A percentile compares a stretch with the other conserved stretches of the same genome.
These are phyloP conservation scores for Furcifer pardalis DNA, from an alignment of 2,797 vertebrate species.

Conservation along the genomic window DNA sequence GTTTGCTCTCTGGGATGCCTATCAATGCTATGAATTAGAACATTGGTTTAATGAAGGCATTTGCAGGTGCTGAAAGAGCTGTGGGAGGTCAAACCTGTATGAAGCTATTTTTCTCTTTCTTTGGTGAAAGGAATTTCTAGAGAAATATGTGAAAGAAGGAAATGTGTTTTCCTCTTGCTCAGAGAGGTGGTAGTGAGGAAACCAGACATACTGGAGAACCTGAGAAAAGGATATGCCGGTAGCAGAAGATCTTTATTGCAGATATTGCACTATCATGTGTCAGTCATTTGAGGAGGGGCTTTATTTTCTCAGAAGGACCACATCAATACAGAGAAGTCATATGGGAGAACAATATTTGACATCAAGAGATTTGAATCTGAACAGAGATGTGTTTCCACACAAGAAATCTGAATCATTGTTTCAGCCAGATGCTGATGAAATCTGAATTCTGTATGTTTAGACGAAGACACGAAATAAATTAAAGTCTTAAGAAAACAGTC, in stretches of 20 bases:
- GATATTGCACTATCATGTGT: not conserved
- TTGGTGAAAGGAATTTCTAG: not conserved
- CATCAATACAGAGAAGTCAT: conserved; percentile 17
- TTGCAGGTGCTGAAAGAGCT: conserved; percentile 30
- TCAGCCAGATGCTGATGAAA: not conserved
- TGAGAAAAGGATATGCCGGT: conserved; percentile 22
- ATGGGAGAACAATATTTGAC: not conserved
- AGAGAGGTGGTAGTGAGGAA: not conserved
- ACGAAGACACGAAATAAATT: not conserved
- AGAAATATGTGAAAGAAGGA: conserved; percentile 26
- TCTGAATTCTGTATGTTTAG: conserved; percentile 13
- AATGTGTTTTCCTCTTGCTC: conserved; percentile 1
- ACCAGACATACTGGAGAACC: not conserved
- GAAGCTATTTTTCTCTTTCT: not conserved
- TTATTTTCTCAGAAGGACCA: conserved; percentile 9
- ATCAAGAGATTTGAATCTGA: conserved; percentile 6
- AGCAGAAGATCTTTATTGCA: conserved; percentile 1
- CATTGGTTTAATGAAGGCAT: conserved; percentile 6
- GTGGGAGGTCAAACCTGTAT: not conserved
- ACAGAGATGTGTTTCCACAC: conserved; percentile 5
- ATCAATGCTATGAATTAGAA: conserved; percentile 1
- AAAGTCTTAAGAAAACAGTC: not conserved
- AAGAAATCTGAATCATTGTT: not conserved
- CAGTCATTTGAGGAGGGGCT: fast-evolving
- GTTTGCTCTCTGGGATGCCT: conserved; percentile 1